Evolutionary conservation across 2,113 vertebrate species (phyloP).

Genomic region (Tylochromis polylepis): DNA sequence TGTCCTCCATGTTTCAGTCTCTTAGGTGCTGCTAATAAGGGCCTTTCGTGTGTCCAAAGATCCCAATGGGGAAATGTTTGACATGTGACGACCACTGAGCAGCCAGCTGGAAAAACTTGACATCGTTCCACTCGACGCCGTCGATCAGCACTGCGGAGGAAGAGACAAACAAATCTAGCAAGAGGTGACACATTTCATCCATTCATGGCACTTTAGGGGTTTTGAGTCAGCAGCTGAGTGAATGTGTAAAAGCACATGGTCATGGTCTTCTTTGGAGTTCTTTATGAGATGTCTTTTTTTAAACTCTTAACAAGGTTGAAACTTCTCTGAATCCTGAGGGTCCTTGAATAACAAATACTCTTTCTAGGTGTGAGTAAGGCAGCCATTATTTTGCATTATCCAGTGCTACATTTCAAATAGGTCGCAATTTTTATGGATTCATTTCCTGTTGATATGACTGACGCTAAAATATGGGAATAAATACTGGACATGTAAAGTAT

Average conservation of each 20-base stretch:
- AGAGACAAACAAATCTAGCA: not conserved
- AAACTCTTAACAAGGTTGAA: not conserved
- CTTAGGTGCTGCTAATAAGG: slow-evolving; percentile 75
- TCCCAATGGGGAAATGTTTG: slow-evolving; percentile 96
- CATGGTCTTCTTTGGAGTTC: not conserved
- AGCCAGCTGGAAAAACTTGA: slow-evolving; percentile 98
- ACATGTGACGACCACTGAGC: slow-evolving; percentile 98
- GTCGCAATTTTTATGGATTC: not conserved
- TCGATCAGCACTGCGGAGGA: slow-evolving; percentile 85
- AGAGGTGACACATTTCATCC: not conserved
- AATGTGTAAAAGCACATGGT: not conserved
- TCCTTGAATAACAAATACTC: not conserved
- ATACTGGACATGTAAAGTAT: not conserved
- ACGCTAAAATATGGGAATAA: not conserved
- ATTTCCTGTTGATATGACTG: not conserved
- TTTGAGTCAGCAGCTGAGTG: not conserved
- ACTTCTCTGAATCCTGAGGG: not conserved
- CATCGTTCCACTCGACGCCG: slow-evolving; percentile 95
- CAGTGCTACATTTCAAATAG: not conserved
- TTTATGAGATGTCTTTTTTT: not conserved
- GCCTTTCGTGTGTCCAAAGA: slow-evolving; percentile 91
- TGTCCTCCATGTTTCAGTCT: slow-evolving; percentile 49
- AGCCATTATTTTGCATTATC: not conserved
- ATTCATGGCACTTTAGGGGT: not conserved
- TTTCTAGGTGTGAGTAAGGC: accelerated